These are phyloP conservation scores for Merluccius polli DNA, from an alignment of 2,797 vertebrate species.

Conservation along the genomic window DNA sequence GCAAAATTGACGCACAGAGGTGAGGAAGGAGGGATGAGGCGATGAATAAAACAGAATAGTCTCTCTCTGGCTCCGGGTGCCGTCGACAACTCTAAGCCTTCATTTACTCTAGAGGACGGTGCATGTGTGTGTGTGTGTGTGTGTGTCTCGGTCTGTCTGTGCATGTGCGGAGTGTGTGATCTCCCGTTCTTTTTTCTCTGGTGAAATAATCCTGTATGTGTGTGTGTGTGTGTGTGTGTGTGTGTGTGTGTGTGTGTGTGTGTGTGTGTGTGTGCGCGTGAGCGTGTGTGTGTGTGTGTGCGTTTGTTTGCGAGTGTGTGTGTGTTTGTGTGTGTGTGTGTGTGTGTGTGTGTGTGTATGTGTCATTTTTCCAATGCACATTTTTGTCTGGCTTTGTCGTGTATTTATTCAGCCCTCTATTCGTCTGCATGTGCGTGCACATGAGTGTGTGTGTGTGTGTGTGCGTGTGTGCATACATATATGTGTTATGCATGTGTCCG, in stretches of 20 bases:
- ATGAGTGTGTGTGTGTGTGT: constrained; percentile 27
- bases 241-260: background rate
- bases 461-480: constrained; percentile 25
- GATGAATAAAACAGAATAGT: constrained; percentile 76
- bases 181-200: too few species aligned
- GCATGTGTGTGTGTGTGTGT: constrained; percentile 20
- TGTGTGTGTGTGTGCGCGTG: background rate
- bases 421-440: constrained; percentile 4
- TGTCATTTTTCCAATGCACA: too few species aligned
- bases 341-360: too few species aligned
- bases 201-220: background rate
- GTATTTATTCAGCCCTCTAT: too few species aligned
- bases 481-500: constrained; percentile 17
- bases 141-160: constrained; percentile 2
- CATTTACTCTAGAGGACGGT: constrained; percentile 72
- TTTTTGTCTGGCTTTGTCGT: too few species aligned
- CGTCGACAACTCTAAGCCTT: constrained; percentile 45
- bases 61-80: constrained; percentile 62
- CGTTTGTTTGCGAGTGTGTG: too few species aligned
- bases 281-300: constrained; percentile 20
- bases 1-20: constrained; percentile 71
- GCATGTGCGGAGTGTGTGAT: constrained; percentile 7
- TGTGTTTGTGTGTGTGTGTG: constrained; percentile 16
- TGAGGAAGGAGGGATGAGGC: constrained; percentile 55
- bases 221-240: constrained; percentile 4